Conservation (phyloP, 2,113 vertebrate genomes). For the Atlantisia rogersi region DNA sequence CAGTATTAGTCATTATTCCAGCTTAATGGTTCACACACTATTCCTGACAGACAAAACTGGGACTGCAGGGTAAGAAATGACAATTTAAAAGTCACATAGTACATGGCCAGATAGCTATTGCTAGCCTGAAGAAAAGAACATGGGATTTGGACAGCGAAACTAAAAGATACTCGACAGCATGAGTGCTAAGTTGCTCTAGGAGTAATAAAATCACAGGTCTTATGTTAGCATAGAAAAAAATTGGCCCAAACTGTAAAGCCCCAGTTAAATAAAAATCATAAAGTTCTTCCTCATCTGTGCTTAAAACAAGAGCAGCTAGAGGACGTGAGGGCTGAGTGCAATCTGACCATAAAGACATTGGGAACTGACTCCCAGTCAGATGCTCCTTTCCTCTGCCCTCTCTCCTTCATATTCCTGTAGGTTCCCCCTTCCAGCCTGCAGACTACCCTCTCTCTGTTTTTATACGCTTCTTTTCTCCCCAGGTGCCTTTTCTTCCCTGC, state of each 20-base stretch:
- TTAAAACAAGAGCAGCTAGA: not conserved
- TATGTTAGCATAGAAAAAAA: not conserved
- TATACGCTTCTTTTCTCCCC: not conserved
- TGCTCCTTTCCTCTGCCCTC: fast-evolving
- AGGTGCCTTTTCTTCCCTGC: not conserved
- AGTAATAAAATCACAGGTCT: not conserved
- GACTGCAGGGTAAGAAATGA: not conserved
- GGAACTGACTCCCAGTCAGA: not conserved
- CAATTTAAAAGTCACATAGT: not conserved
- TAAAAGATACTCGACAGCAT: not conserved
- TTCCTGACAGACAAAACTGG: not conserved
- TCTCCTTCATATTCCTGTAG: fast-evolving
- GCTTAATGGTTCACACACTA: not conserved
- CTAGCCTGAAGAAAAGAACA: not conserved
- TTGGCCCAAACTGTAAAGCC: not conserved
- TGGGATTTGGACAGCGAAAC: not conserved
- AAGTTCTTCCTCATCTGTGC: not conserved
- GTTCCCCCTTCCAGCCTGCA: not conserved
- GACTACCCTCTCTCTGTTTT: not conserved
- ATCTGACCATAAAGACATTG: not conserved
- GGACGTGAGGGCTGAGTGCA: not conserved
- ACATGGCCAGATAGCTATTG: not conserved
- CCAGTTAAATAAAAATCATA: not conserved
- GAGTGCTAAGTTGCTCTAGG: not conserved
- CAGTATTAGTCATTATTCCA: not conserved